phyloP scores from a whole-genome alignment of 2,113 vertebrate genomes.

The Ptyas mucosa region DNA sequence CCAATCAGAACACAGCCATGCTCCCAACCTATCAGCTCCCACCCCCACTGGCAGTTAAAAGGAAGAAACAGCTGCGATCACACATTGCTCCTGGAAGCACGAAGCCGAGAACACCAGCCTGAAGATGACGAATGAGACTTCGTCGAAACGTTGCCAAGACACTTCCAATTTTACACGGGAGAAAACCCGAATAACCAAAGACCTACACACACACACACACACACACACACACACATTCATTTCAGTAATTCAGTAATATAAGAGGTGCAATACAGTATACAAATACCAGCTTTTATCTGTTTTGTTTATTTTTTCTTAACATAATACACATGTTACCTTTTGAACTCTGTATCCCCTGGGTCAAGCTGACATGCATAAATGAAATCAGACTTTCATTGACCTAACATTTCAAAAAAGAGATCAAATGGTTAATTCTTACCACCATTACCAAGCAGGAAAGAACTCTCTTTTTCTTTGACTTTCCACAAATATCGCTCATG shows the following conservation, averaged over 20 bases:
- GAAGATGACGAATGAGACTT: no score
- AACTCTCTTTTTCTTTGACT: neutral
- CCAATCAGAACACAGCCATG: no score
- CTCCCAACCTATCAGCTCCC: no score
- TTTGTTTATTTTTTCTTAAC: neutral
- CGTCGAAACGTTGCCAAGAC: no score
- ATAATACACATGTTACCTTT: neutral
- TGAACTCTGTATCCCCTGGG: neutral
- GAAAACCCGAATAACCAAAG: no score
- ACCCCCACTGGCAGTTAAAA: no score
- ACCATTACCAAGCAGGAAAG: neutral
- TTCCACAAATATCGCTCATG: neutral
- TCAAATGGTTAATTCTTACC: neutral
- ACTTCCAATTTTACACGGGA: no score
- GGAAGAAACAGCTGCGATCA: no score
- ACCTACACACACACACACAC: no score
- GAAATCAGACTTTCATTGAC: neutral
- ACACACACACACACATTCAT: no score
- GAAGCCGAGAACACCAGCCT: no score
- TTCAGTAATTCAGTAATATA: neutral
- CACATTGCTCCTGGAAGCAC: no score
- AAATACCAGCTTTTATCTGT: neutral
- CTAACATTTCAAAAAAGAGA: neutral
- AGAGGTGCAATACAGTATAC: neutral
- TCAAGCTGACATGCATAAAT: neutral